phyloP scores from a whole-genome alignment of 2,113 vertebrate species.

The Stigmatopora argus region DNA sequence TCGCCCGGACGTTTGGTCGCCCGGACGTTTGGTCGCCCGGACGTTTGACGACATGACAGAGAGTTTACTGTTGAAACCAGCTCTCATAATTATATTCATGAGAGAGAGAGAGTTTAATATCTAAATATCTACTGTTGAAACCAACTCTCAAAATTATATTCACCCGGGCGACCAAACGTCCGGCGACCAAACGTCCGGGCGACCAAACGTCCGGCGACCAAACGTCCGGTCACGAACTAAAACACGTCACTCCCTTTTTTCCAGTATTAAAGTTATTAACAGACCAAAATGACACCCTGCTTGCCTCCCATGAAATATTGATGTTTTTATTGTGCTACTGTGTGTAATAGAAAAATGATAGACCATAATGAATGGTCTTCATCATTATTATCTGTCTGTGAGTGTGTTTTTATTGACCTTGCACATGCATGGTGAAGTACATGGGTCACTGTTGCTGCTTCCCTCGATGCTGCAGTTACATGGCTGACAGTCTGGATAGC shows the following conservation, averaged over 20 bases:
- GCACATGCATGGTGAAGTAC: conserved; percentile 53
- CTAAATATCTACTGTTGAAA: too few relatives aligned
- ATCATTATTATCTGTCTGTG: conserved; percentile 31
- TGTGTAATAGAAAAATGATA: conserved; percentile 48
- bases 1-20: too few relatives aligned
- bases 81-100: too few relatives aligned
- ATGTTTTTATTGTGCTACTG: conserved; percentile 32
- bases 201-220: too few relatives aligned
- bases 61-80: too few relatives aligned
- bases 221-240: too few relatives aligned
- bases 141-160: too few relatives aligned
- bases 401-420: conserved; percentile 42
- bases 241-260: neutral
- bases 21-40: too few relatives aligned
- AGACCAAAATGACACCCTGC: neutral
- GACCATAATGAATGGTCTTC: conserved; percentile 22
- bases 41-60: too few relatives aligned
- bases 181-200: too few relatives aligned
- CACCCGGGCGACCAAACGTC: too few relatives aligned
- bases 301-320: neutral
- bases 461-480: conserved; percentile 65
- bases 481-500: conserved; percentile 57
- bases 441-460: conserved; percentile 60
- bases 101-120: too few relatives aligned
- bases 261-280: neutral